These are phyloP conservation scores for Theristicus caerulescens DNA, from an alignment of 2,113 vertebrate genomes.

Conservation along the genomic window DNA sequence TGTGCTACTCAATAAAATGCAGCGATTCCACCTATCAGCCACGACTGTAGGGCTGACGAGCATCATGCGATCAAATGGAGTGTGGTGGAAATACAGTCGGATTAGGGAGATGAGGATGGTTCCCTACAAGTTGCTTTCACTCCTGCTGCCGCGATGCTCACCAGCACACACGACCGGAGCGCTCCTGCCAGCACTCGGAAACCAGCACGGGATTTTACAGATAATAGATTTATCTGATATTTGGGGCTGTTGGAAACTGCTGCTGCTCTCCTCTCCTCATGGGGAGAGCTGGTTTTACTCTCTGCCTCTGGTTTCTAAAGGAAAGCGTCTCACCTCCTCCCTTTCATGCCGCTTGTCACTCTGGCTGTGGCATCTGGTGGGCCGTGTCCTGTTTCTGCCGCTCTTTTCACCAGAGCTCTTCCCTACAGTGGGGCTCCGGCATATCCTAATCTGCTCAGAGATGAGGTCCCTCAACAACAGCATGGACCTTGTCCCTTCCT, in stretches of 20 bases:
- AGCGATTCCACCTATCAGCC: neutral
- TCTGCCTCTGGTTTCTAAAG: neutral
- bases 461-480: fast-evolving
- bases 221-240: neutral
- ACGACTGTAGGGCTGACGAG: neutral
- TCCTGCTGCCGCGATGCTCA: neutral
- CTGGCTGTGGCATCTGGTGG: neutral
- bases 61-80: neutral
- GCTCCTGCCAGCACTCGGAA: neutral
- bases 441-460: neutral
- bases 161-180: fast-evolving
- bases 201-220: neutral
- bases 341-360: fast-evolving
- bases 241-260: neutral
- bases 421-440: neutral
- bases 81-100: neutral
- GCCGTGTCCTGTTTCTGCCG: neutral
- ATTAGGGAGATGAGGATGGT: neutral
- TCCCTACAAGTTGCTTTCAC: neutral
- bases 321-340: neutral
- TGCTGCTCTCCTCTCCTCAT: neutral
- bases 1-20: neutral
- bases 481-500: neutral
- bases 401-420: neutral
- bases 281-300: neutral